A percentile compares a stretch with the other conserved stretches of the same genome.
Conservation (phyloP, 2,888 invertebrate species). For the Platycheirus rosarum region DNA sequence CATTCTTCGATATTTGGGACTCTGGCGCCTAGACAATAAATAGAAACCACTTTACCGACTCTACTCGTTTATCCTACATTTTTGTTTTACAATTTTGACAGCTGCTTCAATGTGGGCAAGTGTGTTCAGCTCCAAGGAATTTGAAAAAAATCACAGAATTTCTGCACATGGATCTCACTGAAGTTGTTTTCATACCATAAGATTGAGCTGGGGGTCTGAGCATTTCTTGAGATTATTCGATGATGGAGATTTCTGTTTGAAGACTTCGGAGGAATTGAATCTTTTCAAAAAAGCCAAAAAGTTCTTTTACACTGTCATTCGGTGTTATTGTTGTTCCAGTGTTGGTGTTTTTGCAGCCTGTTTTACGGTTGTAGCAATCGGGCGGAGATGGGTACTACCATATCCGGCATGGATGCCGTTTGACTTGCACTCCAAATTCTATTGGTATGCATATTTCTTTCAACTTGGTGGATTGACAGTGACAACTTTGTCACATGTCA, state of each 20-base stretch:
- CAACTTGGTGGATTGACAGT: conserved; percentile 75
- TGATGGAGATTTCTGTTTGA: conserved; percentile 47
- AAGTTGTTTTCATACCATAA: conserved; percentile 76
- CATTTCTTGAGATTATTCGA: conserved; percentile 73
- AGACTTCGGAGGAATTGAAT: conserved; percentile 49
- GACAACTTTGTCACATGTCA: conserved; percentile 75
- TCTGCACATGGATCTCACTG: conserved; percentile 77
- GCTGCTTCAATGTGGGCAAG: conserved; percentile 77
- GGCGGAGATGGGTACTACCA: conserved; percentile 75
- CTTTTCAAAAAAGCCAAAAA: conserved; percentile 69
- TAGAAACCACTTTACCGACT: background rate
- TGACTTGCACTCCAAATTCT: conserved; percentile 76
- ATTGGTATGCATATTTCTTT: conserved; percentile 76
- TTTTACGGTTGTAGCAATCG: conserved; percentile 56
- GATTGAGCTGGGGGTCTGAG: conserved; percentile 60
- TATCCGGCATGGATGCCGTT: conserved; percentile 78
- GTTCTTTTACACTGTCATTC: conserved; percentile 71
- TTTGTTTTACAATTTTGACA: conserved; percentile 76
- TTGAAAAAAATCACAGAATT: conserved; percentile 77
- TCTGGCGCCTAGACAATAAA: conserved; percentile 12
- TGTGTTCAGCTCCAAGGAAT: conserved; percentile 74
- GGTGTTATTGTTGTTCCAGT: conserved; percentile 46
- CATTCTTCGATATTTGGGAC: conserved; percentile 9
- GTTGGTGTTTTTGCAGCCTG: background rate
- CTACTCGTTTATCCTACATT: conserved; percentile 72